These are phyloP conservation scores for Apostichopus parvimensis DNA, from an alignment of 35 echinoderm and acorn worm genomes.

Conservation along the genomic window DNA sequence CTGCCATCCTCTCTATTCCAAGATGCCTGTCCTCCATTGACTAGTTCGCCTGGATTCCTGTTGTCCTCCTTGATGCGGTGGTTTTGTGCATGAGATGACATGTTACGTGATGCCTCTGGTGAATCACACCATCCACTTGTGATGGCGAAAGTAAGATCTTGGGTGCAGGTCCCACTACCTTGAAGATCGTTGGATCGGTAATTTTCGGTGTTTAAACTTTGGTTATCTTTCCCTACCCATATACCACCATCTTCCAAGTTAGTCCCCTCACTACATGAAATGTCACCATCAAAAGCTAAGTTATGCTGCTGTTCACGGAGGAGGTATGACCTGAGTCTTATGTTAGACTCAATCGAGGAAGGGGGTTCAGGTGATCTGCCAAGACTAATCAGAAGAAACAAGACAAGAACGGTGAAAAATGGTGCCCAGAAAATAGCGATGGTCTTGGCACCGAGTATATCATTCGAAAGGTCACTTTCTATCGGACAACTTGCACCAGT, in stretches of 20 bases:
- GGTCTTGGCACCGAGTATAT: not conserved
- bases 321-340: not conserved
- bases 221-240: not conserved
- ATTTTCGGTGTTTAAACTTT: not conserved
- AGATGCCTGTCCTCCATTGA: not conserved
- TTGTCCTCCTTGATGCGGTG: not conserved
- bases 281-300: not conserved
- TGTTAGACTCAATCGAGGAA: not conserved
- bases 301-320: not conserved
- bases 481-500: not conserved
- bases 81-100: too few species aligned
- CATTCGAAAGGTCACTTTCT: not conserved
- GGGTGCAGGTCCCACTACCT: not conserved
- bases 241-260: not conserved
- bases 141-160: not conserved
- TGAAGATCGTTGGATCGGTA: slow-evolving; percentile 30
- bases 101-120: not conserved
- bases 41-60: not conserved
- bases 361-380: not conserved
- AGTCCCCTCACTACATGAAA: not conserved
- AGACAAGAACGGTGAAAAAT: not conserved
- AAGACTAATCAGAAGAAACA: not conserved
- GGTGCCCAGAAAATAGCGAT: slow-evolving; percentile 9
- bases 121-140: not conserved
- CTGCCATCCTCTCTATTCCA: too few species aligned